Base-by-base conservation (phyloP, 1,140 invertebrate species). In the Pectinophora gossypiella region DNA sequence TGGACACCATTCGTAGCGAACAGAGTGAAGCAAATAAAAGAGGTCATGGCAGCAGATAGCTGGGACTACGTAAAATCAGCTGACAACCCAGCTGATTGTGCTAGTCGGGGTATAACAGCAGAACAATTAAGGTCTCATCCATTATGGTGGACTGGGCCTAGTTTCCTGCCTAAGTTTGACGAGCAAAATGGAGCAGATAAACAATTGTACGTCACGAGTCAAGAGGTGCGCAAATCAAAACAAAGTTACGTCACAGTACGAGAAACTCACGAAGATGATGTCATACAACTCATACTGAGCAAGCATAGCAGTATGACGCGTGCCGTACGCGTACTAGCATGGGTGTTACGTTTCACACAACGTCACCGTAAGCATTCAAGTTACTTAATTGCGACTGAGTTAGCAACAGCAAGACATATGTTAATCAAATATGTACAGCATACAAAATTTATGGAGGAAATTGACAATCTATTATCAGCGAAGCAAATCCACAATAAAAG, bases 41-140 rank as follows among this genome's bases (percentile, higher is more conserved):
- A 44, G 10, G 40, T 55, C n/a, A 55, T 55, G 19, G 15, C 47
- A 18, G 12, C 47, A 13, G 15, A 12, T 27, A 36, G 19, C 22
- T 55, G 54, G 40, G 13, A 40, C n/a, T 55, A 49, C 23, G 42
- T 50, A 13, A 55, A 55, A 32, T 49, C 54, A 20, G 18, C 15
- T 35, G 40, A 55, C 1, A 55, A 55, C 20, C 53, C 53, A 15
- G 47, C 53, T 6, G 81, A 83, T 46, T 64, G 56, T 19, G 68
- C 64, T 0, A 69, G 68, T 1, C 32, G 77, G 22, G 76, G 74
- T 1, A 36, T 59, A 20, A 21, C 35, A 21, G 49, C 50, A 7
- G 19, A 19, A 4, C 48, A 62, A 42, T 43, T 65, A 16, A 18
- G 19, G 43, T 13, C 57, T 0, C 15, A 40, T 54, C 45, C 18